phyloP scores from a whole-genome alignment of 2,888 invertebrate genomes.

The Sabatieria punctata region DNA sequence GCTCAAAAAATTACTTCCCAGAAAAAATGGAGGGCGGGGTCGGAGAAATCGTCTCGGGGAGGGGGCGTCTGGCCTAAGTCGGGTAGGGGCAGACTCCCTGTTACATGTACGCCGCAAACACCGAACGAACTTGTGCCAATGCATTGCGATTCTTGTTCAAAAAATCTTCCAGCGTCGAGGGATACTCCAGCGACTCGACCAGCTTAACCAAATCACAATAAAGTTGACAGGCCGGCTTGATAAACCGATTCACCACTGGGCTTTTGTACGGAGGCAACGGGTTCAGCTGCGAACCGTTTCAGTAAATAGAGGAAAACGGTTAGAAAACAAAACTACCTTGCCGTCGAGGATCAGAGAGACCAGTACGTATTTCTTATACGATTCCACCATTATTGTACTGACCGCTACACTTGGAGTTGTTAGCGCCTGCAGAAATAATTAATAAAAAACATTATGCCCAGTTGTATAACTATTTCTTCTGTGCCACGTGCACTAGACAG shows the following conservation, averaged over 20 bases:
- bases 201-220: conserved; percentile 72
- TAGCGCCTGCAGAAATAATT: conserved; percentile 44
- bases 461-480: too few relatives aligned
- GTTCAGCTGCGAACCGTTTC: conserved; percentile 35
- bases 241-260: conserved; percentile 53
- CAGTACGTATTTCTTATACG: conserved; percentile 87
- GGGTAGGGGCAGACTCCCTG: too few relatives aligned
- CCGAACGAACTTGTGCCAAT: background rate
- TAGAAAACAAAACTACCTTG: conserved; percentile 44
- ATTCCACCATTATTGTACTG: conserved; percentile 89
- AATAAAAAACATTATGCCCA: too few relatives aligned
- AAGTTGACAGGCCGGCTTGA: conserved; percentile 54
- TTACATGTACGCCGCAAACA: background rate
- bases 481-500: background rate
- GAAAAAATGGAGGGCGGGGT: too few relatives aligned
- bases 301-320: conserved; percentile 1
- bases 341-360: conserved; percentile 78
- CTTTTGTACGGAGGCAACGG: conserved; percentile 74
- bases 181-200: conserved; percentile 54
- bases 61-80: too few relatives aligned
- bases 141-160: conserved; percentile 60
- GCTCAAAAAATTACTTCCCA: too few relatives aligned
- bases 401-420: conserved; percentile 86
- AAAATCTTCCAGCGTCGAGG: conserved; percentile 49
- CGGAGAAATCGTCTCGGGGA: too few relatives aligned